Conservation (phyloP, 2,113 vertebrate species). For the Paradisaea rubra region DNA sequence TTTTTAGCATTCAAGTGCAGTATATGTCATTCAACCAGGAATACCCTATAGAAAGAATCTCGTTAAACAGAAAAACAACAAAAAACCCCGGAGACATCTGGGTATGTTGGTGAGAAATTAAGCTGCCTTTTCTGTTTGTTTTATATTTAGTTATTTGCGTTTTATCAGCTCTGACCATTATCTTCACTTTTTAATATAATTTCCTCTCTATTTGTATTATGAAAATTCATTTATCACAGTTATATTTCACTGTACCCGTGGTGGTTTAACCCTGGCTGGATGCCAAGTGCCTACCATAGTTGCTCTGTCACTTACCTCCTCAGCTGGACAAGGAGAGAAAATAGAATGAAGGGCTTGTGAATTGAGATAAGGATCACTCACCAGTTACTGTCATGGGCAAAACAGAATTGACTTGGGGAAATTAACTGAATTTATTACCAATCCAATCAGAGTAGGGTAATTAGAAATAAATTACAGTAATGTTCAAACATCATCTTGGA, state of each 20-base stretch:
- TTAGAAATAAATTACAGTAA: neutral
- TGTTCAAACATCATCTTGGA: neutral
- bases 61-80: neutral
- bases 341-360: neutral
- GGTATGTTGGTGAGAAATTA: neutral
- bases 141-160: neutral
- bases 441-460: neutral
- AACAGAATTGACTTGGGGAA: neutral
- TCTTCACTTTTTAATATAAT: slow-evolving; percentile 6
- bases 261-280: neutral
- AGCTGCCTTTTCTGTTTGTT: neutral
- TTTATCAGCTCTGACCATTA: slow-evolving; percentile 24
- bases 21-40: neutral
- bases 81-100: neutral
- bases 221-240: slow-evolving; percentile 37
- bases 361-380: neutral
- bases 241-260: neutral
- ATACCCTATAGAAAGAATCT: neutral
- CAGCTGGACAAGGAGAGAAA: neutral
- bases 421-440: neutral
- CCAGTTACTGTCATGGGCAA: neutral
- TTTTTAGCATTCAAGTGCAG: neutral
- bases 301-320: neutral
- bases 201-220: neutral
- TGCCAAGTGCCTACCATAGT: neutral